Evolutionary conservation across 2,113 vertebrate species (phyloP).

Genomic region (Mesocricetus auratus): DNA sequence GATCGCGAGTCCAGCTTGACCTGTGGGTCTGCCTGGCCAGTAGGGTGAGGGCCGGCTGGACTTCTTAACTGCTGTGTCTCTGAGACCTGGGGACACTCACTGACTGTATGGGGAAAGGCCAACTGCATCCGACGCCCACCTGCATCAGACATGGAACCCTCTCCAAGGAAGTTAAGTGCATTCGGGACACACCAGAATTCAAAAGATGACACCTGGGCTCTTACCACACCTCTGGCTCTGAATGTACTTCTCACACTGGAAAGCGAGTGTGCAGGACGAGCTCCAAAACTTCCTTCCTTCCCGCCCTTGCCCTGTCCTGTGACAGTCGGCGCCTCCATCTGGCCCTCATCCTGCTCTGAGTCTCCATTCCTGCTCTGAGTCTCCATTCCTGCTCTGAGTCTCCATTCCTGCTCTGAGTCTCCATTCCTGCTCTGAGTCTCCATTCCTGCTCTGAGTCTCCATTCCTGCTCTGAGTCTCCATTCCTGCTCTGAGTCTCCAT

Average conservation of each 20-base stretch:
- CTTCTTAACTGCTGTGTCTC: slow-evolving; percentile 84
- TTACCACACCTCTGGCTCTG: no score
- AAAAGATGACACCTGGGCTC: background rate
- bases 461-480: background rate
- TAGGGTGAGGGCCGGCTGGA: rapidly evolving
- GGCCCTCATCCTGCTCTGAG: background rate
- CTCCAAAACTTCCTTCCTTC: background rate
- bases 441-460: no score
- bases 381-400: background rate
- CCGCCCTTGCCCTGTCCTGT: background rate
- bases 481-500: no score
- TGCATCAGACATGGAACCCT: background rate
- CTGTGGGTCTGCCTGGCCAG: background rate
- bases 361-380: background rate
- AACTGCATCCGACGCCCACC: rapidly evolving
- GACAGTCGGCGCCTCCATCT: background rate
- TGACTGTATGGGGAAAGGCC: background rate
- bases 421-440: background rate
- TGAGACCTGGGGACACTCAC: slow-evolving; percentile 89
- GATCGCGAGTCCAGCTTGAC: background rate
- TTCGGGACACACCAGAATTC: background rate
- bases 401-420: background rate
- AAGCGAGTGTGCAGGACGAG: background rate
- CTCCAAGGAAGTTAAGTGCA: background rate
- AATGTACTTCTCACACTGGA: background rate